phyloP scores from a whole-genome alignment of 92 coral and sea anemone genomes.

The Phenganax stokvisi region DNA sequence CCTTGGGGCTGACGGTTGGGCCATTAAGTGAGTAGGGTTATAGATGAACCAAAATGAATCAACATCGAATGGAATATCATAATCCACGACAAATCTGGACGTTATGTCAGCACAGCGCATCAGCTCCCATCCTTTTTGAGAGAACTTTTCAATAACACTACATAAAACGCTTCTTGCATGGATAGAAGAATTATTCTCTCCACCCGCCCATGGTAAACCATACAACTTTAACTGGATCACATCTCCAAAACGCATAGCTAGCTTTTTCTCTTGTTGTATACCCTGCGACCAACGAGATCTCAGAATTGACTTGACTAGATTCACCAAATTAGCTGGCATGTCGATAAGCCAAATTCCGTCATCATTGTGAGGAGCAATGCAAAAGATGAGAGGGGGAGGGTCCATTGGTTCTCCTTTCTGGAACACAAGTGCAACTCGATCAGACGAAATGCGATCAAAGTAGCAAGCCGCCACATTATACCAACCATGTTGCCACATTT shows the following conservation, averaged over 20 bases:
- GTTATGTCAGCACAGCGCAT: slow-evolving; percentile 43
- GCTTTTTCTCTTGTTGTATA: neutral
- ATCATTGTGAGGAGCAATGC: slow-evolving; percentile 39
- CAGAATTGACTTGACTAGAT: slow-evolving; percentile 10
- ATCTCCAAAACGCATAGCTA: neutral
- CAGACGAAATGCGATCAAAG: slow-evolving; percentile 37
- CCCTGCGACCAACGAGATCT: slow-evolving; percentile 17
- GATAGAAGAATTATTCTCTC: neutral
- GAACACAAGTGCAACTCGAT: slow-evolving; percentile 43
- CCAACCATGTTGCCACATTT: slow-evolving; percentile 54
- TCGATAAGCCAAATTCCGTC: slow-evolving; percentile 50
- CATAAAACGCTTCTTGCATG: slow-evolving; percentile 46
- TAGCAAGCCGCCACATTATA: slow-evolving; percentile 39
- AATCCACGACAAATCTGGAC: neutral
- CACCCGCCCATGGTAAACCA: slow-evolving; percentile 13
- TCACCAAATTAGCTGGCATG: slow-evolving; percentile 40
- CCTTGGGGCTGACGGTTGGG: neutral
- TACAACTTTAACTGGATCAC: neutral
- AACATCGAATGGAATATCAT: neutral
- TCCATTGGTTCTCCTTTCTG: slow-evolving; percentile 36
- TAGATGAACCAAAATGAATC: neutral
- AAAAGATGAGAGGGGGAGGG: slow-evolving; percentile 28
- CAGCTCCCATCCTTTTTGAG: slow-evolving; percentile 34
- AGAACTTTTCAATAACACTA: slow-evolving; percentile 40
- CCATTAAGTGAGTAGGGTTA: neutral